Base-by-base conservation (phyloP, 1,140 invertebrate species). In the Steinernema feltiae region DNA sequence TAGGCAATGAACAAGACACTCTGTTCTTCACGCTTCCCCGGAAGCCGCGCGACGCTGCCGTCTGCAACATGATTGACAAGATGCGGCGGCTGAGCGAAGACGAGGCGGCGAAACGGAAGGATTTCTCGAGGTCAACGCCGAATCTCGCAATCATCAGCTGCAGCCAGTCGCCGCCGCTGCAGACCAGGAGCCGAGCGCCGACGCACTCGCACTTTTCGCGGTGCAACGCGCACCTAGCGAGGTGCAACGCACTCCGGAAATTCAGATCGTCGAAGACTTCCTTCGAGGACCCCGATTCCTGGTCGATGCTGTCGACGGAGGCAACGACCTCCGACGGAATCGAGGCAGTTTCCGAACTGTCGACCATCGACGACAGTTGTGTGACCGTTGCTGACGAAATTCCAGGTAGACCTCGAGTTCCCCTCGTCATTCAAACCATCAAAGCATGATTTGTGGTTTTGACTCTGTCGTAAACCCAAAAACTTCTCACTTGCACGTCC, bases 341-440 rank as follows among this genome's bases (percentile, higher is more conserved):
- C 53, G 53, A 63, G 53, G 53, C 3, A 21, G 24, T 63, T 21
- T 17, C 53, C 12, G 24, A 41, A 7, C 35, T 41, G 7, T 41
- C 53, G 15, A 63, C 53, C 53, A 63, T 63, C 53, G 53, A 63
- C 53, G 53, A 63, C 24, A 27, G 53, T 27, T 63, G 53, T 27
- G 53, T 63, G 53, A 63, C 53, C 53, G 53, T 63, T 3, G 53
- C 53, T 21, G 53, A 63, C 24, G 53, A 63, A 63, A 63, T 63
- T 63, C 53, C 53, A 63, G 53, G 53, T 63, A 63, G 15, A 15
- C 7, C 41, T n/a, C 7, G 7, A n/a, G 41, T 7, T 46, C 41
- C 41, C 41, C 7, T n/a, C 41, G 41, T n/a, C n/a, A n/a, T 41
- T 41, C 35, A 41, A 41, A 18, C 7, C 7, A 7, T 41, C 35